Evolutionary conservation across 2,797 vertebrate species (phyloP).

Genomic region (Morelia viridis): DNA sequence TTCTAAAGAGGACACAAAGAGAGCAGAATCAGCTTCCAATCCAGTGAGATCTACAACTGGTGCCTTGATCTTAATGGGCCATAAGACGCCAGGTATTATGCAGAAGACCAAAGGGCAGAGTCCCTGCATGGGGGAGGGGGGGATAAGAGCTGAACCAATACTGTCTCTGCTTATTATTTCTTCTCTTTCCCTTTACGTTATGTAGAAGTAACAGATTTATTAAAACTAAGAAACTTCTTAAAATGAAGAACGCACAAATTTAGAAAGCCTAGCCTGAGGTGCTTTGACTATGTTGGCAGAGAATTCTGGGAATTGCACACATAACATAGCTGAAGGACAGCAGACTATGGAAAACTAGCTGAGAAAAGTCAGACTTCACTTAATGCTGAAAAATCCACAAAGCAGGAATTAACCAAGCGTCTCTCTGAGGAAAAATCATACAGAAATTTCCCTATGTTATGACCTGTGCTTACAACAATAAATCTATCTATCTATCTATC

Average conservation of each 20-base stretch:
- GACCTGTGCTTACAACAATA: too few relatives aligned
- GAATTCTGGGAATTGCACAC: neutral
- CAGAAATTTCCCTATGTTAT: too few relatives aligned
- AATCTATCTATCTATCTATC: too few relatives aligned
- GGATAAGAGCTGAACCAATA: neutral
- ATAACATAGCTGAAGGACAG: neutral
- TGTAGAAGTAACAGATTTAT: neutral
- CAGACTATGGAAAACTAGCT: neutral
- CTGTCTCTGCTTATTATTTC: neutral
- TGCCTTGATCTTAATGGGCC: neutral
- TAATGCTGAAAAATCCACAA: neutral
- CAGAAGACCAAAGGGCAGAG: neutral
- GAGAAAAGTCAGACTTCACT: neutral
- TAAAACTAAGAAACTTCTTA: neutral
- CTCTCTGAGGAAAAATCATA: neutral
- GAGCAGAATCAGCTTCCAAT: neutral
- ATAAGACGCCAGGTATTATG: neutral
- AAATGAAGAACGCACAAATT: neutral
- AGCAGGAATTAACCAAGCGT: neutral
- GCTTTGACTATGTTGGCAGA: neutral
- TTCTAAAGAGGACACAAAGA: constrained; percentile 72
- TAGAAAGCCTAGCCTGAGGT: neutral
- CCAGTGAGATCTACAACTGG: neutral
- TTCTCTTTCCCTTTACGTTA: neutral
- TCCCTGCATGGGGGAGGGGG: neutral